Base-by-base conservation (phyloP, 2,888 invertebrate species). In the Tricholauxania praeusta region DNA sequence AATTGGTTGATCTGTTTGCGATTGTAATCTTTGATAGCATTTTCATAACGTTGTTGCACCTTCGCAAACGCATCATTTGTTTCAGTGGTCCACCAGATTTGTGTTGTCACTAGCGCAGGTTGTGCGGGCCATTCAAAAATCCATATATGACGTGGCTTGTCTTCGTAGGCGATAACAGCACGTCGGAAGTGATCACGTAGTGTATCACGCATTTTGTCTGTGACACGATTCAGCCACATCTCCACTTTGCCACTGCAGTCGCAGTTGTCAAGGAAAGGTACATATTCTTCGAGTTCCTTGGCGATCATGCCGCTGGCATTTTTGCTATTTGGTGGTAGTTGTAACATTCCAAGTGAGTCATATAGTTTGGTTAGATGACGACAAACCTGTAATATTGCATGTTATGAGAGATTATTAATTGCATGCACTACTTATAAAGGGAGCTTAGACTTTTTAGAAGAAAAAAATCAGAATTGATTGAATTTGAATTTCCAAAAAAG, bases 51-150 rank as follows among this genome's bases (percentile, higher is more conserved):
- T 88, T 97, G 96, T 86, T 97, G 96, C 1, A 98, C 89, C 80
- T 95, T 92, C 32, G 92, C 91, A 86, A 98, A 97, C 0, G 97
- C 95, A 82, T 94, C 93, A 83, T 95, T 96, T 0, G 96, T 96
- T 87, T 98, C 97, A 0, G 93, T 92, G 0, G 97, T 95, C 97
- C 98, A 98, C 95, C 96, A 97, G 78, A 98, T 97, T 89, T 98
- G 98, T 0, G 96, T 96, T 32, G 94, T 96, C 75, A 95, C 95
- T 5, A 97, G 89, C 0, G 96, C 95, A 1, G 95, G 93, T 84
- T 98, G 97, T 0, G 96, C 97, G 1, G 96, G 94, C 90, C 94
- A 96, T 85, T 97, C 96, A 83, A 95, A 94, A 62, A 97, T 91
- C 97, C 98, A 98, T 74, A 92, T 90, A 73, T 97, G 97, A 68